Evolutionary conservation across 2,888 invertebrate genomes (phyloP), one percentile per base, ranked within the genome.

Genomic region (Liposcelis brunnea): DNA sequence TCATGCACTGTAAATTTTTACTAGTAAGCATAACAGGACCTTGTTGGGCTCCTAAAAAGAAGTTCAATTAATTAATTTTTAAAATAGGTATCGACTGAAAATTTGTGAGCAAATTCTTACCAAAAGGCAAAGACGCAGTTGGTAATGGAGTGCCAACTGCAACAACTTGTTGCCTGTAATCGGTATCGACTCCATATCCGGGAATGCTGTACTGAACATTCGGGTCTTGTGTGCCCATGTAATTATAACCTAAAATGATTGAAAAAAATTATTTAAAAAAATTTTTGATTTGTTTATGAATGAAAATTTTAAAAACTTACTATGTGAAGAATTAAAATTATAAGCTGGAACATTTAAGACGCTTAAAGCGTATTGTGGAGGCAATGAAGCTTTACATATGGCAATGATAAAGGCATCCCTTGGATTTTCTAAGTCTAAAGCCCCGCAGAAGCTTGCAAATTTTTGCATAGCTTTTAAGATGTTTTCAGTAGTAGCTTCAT

Each of bases 1-100:
- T 72, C 84, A 97, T 94, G 26, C 94, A 93, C 56, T 95, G 91
- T 47, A 98, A 73, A 72, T 98, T 98, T 56, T 97, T 94, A 0
- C 93, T 85, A 2, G 95, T 97, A 57, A 98, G 70, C 91, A 95
- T 93, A 45, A 97, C 95, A 35, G 81, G 80, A n/a, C 78, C 78
- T 59, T 84, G 83, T 58, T 85, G 84, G 47, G 83, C 79, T 32
- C 80, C 77, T 69, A 62, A 51, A 43, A n/a, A 47, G 15, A 31
- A 18, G n/a, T 26, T 19, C 34, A 14, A 11, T 35, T 15, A 19
- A 49, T 35, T 8, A 15, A 38, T 16, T 32, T 15, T 21, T 10
- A 32, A 42, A 14, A 35, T 15, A 19, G 12, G 26, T 16, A 35
- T 31, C 14, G 16, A 8, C 31, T 36, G 12, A 3, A 32, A 34